Evolutionary conservation across 1,140 invertebrate species (phyloP).

Genomic region (Cepaea nemoralis): DNA sequence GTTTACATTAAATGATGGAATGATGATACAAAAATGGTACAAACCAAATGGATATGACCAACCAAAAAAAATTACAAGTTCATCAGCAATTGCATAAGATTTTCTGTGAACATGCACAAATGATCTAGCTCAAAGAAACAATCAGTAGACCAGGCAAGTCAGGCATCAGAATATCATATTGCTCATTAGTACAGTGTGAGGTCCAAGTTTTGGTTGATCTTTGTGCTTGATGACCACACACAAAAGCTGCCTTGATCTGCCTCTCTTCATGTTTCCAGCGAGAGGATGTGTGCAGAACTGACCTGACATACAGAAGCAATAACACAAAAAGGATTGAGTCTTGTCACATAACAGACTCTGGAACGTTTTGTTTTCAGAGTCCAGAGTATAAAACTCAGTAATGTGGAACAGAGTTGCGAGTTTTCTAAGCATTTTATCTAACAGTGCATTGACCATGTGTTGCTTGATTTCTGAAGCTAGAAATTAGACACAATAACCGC

Average conservation of each 20-base stretch:
- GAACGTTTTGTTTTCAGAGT: too few relatives aligned
- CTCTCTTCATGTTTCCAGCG: not conserved
- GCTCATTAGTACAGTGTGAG: not conserved
- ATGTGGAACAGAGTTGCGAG: too few relatives aligned
- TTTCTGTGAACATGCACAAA: not conserved
- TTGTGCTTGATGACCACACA: not conserved
- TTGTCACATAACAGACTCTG: too few relatives aligned
- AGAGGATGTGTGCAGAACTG: not conserved
- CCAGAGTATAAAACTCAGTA: too few relatives aligned
- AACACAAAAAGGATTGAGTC: too few relatives aligned
- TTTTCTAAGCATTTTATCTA: too few relatives aligned
- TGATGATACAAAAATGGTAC: not conserved
- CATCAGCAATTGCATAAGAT: slow-evolving; percentile 7
- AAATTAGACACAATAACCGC: too few relatives aligned
- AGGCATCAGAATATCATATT: not conserved
- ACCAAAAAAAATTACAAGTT: not conserved
- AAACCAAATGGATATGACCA: not conserved
- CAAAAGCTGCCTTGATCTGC: not conserved
- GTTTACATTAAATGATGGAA: slow-evolving; percentile 1
- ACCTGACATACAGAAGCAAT: not conserved
- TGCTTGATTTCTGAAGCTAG: too few relatives aligned
- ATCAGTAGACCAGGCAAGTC: not conserved
- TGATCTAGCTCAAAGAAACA: not conserved
- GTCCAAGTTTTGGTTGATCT: not conserved
- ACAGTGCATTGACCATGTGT: too few relatives aligned